phyloP scores from a whole-genome alignment of 2,797 vertebrate species.

The Psittacula echo region DNA sequence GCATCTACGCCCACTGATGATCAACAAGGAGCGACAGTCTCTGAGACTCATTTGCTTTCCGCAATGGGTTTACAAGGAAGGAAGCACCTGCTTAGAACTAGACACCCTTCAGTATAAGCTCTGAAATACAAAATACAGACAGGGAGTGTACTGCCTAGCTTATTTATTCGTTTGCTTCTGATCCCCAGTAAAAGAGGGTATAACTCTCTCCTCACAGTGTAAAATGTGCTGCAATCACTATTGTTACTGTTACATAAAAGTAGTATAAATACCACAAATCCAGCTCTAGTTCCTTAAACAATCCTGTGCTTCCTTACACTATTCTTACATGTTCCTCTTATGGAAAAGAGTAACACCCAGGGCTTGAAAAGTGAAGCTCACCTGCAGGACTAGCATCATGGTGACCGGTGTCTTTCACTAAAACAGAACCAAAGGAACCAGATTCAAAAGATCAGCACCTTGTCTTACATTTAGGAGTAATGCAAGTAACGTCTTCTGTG shows the following conservation, averaged over 20 bases:
- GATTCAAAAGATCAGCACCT: background rate
- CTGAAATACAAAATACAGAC: background rate
- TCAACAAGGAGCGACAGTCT: slow-evolving; percentile 49
- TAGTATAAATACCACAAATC: background rate
- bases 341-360: background rate
- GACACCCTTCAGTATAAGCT: background rate
- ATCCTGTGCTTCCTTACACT: background rate
- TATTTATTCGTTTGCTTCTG: background rate
- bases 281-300: background rate
- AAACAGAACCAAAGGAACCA: background rate
- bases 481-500: background rate
- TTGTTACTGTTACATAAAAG: background rate
- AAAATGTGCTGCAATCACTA: background rate
- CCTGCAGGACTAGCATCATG: background rate
- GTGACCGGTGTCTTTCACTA: background rate
- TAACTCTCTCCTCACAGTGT: background rate
- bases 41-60: slow-evolving; percentile 3
- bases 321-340: background rate
- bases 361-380: background rate
- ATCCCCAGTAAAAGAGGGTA: background rate
- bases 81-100: background rate
- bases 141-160: background rate
- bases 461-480: background rate
- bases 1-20: slow-evolving; percentile 48
- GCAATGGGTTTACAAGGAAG: background rate